Conservation (phyloP, 2,888 invertebrate genomes). For the Nymphalis c-album region DNA sequence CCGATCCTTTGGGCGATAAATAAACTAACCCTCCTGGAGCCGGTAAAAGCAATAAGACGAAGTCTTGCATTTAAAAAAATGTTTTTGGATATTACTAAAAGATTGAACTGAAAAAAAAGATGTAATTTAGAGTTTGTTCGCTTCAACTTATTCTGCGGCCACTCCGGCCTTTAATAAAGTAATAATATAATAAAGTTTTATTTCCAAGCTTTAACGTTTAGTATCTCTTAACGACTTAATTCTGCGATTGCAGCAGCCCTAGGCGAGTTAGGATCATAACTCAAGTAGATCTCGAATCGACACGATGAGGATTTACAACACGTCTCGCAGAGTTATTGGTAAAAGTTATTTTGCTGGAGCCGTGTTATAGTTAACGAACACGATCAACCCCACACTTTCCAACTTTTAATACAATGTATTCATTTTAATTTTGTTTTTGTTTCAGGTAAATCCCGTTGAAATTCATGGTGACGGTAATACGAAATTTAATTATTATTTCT, state of each 20-base stretch:
- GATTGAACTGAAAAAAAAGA: too few relatives aligned
- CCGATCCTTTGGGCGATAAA: too few relatives aligned
- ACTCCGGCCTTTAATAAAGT: too few relatives aligned
- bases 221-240: background rate
- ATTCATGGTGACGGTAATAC: too few relatives aligned
- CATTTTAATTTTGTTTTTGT: slow-evolving; percentile 26
- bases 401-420: slow-evolving; percentile 23
- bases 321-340: slow-evolving; percentile 36
- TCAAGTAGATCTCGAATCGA: slow-evolving; percentile 66
- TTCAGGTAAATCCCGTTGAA: slow-evolving; percentile 25
- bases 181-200: too few relatives aligned
- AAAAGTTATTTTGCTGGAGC: slow-evolving; percentile 37
- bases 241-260: slow-evolving; percentile 25
- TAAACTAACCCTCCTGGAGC: too few relatives aligned
- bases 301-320: slow-evolving; percentile 44
- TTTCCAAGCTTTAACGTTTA: background rate
- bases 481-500: too few relatives aligned
- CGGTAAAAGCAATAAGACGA: too few relatives aligned
- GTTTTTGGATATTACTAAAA: too few relatives aligned
- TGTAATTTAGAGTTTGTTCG: too few relatives aligned
- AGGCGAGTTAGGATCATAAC: slow-evolving; percentile 46
- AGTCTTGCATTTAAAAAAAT: too few relatives aligned
- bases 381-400: slow-evolving; percentile 33
- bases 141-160: too few relatives aligned
- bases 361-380: slow-evolving; percentile 39